These are phyloP conservation scores for Spodoptera exigua DNA, from an alignment of 2,888 invertebrate genomes.

Conservation along the genomic window DNA sequence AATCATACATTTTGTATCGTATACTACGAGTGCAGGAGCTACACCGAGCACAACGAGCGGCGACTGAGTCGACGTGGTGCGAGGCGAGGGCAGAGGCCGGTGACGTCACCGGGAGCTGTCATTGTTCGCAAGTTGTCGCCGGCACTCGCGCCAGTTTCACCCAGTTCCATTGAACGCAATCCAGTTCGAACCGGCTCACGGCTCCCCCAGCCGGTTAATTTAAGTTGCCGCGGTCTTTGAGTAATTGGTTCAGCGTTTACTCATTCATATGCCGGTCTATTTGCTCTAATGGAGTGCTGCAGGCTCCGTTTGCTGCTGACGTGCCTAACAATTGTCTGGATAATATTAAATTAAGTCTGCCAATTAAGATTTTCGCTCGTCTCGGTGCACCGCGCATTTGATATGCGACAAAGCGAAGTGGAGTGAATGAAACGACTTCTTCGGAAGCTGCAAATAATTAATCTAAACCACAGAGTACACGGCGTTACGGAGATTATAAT, in stretches of 20 bases:
- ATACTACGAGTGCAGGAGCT: no score
- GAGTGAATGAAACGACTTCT: conserved; percentile 28
- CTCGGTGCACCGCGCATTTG: conserved; percentile 35
- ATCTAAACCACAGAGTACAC: conserved; percentile 9
- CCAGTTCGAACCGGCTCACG: conserved; percentile 51
- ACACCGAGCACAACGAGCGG: conserved; percentile 39
- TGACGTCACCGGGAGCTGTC: conserved; percentile 35
- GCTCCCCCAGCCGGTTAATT: conserved; percentile 62
- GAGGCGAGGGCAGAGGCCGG: conserved; percentile 26
- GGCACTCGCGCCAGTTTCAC: conserved; percentile 38
- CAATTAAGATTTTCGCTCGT: conserved; percentile 58
- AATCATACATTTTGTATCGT: no score
- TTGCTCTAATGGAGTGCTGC: conserved; percentile 49
- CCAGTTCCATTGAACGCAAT: conserved; percentile 43
- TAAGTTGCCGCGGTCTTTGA: conserved; percentile 64
- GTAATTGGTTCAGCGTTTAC: conserved; percentile 66
- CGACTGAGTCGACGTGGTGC: conserved; percentile 31
- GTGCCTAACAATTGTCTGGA: conserved; percentile 46
- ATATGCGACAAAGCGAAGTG: conserved; percentile 49
- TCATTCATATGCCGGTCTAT: conserved; percentile 62
- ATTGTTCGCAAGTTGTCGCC: conserved; percentile 51
- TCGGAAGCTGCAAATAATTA: conserved; percentile 28
- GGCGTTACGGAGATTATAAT: conserved; percentile 2
- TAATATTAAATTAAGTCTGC: conserved; percentile 64
- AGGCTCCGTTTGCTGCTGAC: conserved; percentile 56